phyloP scores from a whole-genome alignment of 2,797 vertebrate species.

The Falco cherrug region DNA sequence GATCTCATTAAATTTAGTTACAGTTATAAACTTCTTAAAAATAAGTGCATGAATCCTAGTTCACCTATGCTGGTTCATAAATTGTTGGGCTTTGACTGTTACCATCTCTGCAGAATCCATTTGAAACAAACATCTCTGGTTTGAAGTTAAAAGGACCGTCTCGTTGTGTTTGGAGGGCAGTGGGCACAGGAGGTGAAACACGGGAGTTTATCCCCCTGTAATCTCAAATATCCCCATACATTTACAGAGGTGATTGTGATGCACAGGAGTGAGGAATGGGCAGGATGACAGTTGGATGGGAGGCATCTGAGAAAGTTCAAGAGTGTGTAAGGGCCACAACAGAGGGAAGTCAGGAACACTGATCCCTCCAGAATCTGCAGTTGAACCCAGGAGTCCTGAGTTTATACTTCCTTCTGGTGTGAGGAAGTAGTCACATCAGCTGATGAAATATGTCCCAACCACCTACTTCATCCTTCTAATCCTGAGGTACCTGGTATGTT shows the following conservation, averaged over 20 bases:
- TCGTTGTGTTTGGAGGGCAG: background rate
- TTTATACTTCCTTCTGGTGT: background rate
- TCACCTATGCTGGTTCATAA: background rate
- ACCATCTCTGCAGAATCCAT: background rate
- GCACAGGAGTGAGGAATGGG: background rate
- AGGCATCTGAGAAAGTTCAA: background rate
- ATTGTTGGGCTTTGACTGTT: background rate
- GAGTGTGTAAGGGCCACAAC: background rate
- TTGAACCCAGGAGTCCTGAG: background rate
- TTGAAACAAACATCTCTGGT: background rate
- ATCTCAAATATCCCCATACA: background rate
- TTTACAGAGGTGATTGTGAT: background rate
- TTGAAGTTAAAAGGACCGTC: background rate
- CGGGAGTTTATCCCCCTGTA: background rate
- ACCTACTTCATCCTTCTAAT: background rate
- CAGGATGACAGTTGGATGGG: background rate
- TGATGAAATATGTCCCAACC: background rate
- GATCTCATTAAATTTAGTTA: background rate
- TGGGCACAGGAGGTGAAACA: background rate
- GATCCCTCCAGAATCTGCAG: background rate
- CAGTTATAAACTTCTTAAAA: background rate
- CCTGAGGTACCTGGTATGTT: background rate
- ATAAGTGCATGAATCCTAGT: background rate
- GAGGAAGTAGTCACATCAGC: background rate
- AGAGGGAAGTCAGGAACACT: background rate